Evolutionary conservation across 2,888 invertebrate species (phyloP), one percentile per base, ranked within the genome.

Genomic region (Oscheius sp.): DNA sequence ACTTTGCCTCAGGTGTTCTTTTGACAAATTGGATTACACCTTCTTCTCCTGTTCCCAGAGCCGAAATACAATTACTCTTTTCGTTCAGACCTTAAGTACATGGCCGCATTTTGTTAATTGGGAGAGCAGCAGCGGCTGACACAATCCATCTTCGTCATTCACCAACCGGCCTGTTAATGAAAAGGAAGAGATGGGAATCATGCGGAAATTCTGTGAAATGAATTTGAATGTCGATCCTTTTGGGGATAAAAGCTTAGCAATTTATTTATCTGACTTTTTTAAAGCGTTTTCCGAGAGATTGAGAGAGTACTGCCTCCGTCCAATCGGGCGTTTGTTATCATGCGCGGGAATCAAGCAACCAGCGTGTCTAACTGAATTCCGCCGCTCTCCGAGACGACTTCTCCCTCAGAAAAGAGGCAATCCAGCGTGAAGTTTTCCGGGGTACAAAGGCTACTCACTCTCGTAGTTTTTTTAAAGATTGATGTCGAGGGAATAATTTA

Each of bases 341-440:
- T 27, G 45, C 42, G 45, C 45, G 27, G 37, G 45, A 61, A 61
- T 61, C 61, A 61, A 45, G 45, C 61, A 39, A 61, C 61, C 61
- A 61, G 61, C 61, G 61, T 42, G 61, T 23, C 27, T 61, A 61
- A 61, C 42, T 61, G 45, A 61, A 61, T 61, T 61, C 61, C 8
- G 50, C 50, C 29, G 61, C 15, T 10, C 53, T 29, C 5, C 34
- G 55, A 52, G 29, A 20, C 27, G 25, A 27, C 29, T 29, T 20
- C 25, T 20, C 20, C 55, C 34, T 34, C 55, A 52, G 55, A 55
- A 55, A 34, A 34, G 33, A 34, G 34, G 55, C 55, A 55, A 55
- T 34, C 55, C 55, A 31, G 55, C 55, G 55, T 55, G 48, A 48
- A 48, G 10, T 33, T 52, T n/a, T 29, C 15, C 29, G 27, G n/a